These are phyloP conservation scores for Helarctos malayanus DNA, from an alignment of 2,797 vertebrate genomes.

Conservation along the genomic window DNA sequence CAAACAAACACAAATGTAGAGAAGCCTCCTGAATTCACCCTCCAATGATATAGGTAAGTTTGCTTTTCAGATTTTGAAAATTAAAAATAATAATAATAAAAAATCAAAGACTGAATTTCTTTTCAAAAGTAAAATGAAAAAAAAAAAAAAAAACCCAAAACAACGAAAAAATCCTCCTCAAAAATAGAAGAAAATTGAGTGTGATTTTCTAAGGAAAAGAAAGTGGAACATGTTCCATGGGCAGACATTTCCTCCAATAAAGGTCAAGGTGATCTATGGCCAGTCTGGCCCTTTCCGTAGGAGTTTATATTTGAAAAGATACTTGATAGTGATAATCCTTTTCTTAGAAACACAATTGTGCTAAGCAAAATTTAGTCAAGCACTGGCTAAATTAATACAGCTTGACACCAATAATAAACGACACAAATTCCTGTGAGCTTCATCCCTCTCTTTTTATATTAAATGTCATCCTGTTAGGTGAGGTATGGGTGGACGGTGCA, in stretches of 20 bases:
- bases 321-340: slow-evolving; percentile 75
- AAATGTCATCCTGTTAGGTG: slow-evolving; percentile 85
- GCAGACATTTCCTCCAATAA: slow-evolving; percentile 42
- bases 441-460: slow-evolving; percentile 86
- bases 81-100: neutral
- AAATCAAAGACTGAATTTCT: neutral
- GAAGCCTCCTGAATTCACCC: neutral
- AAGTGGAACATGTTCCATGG: neutral
- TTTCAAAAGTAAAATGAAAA: neutral
- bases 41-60: neutral
- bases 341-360: slow-evolving; percentile 71
- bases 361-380: slow-evolving; percentile 85
- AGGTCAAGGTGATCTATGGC: neutral
- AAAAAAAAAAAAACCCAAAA: neutral
- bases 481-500: slow-evolving; percentile 77
- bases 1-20: neutral
- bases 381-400: slow-evolving; percentile 80
- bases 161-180: neutral
- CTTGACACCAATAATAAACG: slow-evolving; percentile 87
- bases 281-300: neutral
- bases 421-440: slow-evolving; percentile 79
- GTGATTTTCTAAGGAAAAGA: neutral
- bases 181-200: neutral
- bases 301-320: slow-evolving; percentile 67
- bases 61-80: neutral